Evolutionary conservation across 2,113 vertebrate species (phyloP).

Genomic region (Macquaria ambigua): DNA sequence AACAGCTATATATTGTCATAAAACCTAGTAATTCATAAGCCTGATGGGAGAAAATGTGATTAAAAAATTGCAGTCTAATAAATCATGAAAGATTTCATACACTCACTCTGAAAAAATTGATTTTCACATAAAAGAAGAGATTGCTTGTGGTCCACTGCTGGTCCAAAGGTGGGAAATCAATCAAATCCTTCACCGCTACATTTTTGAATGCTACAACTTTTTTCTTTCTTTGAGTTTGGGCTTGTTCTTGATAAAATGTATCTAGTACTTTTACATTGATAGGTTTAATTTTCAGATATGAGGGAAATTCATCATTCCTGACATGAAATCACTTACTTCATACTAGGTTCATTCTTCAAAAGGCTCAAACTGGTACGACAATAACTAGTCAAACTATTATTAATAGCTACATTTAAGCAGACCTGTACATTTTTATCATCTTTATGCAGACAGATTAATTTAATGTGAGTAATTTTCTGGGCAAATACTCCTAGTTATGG

Average conservation of each 20-base stretch:
- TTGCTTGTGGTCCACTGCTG: slow-evolving; percentile 51
- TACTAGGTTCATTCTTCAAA: not conserved
- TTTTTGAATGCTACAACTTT: slow-evolving; percentile 11
- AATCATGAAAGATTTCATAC: slow-evolving; percentile 59
- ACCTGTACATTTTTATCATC: not conserved
- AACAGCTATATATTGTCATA: slow-evolving; percentile 34
- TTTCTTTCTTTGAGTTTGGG: not conserved
- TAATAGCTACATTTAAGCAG: not conserved
- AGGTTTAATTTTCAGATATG: not conserved
- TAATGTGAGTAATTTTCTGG: not conserved
- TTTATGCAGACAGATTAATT: slow-evolving; percentile 1
- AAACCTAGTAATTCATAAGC: slow-evolving; percentile 35
- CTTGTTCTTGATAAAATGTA: slow-evolving; percentile 4
- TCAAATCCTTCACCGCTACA: slow-evolving; percentile 35
- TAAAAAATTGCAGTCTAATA: slow-evolving; percentile 61
- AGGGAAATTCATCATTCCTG: not conserved
- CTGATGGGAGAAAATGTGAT: slow-evolving; percentile 61
- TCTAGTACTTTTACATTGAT: not conserved
- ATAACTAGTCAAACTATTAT: not conserved
- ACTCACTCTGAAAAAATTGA: slow-evolving; percentile 52
- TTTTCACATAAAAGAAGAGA: slow-evolving; percentile 67
- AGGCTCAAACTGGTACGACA: not conserved
- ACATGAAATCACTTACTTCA: not conserved
- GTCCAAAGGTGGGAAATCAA: slow-evolving; percentile 57
- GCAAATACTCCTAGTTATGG: not conserved